Percentiles rank a stretch among this genome's conserved stretches.
Conservation (phyloP, 2,888 invertebrate species). For the Acleris emargana region DNA sequence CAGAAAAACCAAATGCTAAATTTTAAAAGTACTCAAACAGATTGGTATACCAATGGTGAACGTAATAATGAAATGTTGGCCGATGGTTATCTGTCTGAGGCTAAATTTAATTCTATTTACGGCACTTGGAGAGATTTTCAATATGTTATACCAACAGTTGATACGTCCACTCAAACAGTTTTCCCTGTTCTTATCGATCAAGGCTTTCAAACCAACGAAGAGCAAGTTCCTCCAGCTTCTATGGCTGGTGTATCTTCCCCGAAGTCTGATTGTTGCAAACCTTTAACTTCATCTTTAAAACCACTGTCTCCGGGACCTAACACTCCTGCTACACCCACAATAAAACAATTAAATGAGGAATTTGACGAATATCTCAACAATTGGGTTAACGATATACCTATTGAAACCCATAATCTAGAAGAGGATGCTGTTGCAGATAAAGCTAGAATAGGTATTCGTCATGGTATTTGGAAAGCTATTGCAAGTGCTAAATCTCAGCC, state of each 20-base stretch:
- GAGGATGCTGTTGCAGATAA: slow-evolving; percentile 49
- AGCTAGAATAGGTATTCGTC: slow-evolving; percentile 54
- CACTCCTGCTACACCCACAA: slow-evolving; percentile 31
- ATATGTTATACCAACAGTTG: neutral
- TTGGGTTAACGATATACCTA: slow-evolving; percentile 60
- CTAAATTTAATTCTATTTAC: too few species aligned
- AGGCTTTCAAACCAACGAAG: neutral
- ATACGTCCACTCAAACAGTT: neutral
- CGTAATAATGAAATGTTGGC: too few species aligned
- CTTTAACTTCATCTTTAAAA: slow-evolving; percentile 7
- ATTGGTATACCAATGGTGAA: too few species aligned
- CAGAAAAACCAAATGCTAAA: too few species aligned
- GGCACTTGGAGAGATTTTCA: too few species aligned
- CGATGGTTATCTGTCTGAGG: too few species aligned
- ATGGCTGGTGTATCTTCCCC: neutral
- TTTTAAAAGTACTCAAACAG: too few species aligned
- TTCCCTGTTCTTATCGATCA: neutral
- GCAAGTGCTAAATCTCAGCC: slow-evolving; percentile 59
- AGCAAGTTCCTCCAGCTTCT: neutral
- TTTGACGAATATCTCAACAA: slow-evolving; percentile 53
- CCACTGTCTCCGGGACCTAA: neutral
- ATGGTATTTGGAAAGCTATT: slow-evolving; percentile 60
- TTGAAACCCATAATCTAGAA: slow-evolving; percentile 42
- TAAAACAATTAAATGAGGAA: slow-evolving; percentile 49
- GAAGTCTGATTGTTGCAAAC: neutral